A percentile compares a stretch with the other conserved stretches of the same genome.
Conservation (phyloP, 2,888 invertebrate genomes). For the Xanthostigma xanthostigma region DNA sequence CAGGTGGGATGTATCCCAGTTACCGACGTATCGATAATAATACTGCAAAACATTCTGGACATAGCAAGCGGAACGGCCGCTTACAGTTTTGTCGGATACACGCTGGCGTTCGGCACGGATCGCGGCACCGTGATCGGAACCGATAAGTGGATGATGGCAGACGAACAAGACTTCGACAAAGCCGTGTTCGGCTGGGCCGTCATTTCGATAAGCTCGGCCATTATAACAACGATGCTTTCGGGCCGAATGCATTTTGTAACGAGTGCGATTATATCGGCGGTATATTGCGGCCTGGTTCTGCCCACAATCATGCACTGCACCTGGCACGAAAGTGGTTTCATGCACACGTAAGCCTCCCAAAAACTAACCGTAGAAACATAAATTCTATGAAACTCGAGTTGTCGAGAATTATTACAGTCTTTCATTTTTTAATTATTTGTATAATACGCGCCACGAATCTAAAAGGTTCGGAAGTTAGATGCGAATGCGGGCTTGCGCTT, state of each 20-base stretch:
- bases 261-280: conserved; percentile 15
- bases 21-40: conserved; percentile 23
- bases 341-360: conserved; percentile 13
- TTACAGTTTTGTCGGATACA: conserved; percentile 20
- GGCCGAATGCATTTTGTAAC: conserved; percentile 21
- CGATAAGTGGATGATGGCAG: conserved; percentile 16
- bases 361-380: too few species aligned
- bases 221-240: conserved; percentile 21
- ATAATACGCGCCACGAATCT: too few species aligned
- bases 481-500: too few species aligned
- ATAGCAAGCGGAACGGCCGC: conserved; percentile 20
- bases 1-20: conserved; percentile 25
- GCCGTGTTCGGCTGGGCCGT: conserved; percentile 19
- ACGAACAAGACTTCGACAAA: conserved; percentile 13
- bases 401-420: too few species aligned
- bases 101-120: conserved; percentile 22
- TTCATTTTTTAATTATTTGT: too few species aligned
- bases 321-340: conserved; percentile 24
- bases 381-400: too few species aligned
- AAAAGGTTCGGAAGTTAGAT: too few species aligned
- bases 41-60: conserved; percentile 25
- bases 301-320: conserved; percentile 26
- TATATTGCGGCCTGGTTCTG: conserved; percentile 20
- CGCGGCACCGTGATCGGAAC: conserved; percentile 16
- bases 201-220: conserved; percentile 21